Conservation (phyloP, 1,140 invertebrate genomes). For the Lucilia cuprina region DNA sequence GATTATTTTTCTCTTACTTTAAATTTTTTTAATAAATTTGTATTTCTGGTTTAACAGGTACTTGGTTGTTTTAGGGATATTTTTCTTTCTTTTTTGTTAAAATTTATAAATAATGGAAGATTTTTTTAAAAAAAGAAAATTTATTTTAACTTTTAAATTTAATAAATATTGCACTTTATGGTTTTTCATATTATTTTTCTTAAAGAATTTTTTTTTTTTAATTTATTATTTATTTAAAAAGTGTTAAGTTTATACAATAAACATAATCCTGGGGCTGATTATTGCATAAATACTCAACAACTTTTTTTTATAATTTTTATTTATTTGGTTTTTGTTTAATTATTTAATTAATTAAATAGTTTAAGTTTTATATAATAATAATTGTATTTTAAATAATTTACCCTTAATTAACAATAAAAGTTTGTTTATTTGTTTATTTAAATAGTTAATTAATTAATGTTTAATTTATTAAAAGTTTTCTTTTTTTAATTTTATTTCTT, state of each 20-base stretch:
- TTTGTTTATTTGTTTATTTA: not conserved
- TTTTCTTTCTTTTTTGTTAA: too few relatives aligned
- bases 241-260: conserved; percentile 50
- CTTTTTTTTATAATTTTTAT: not conserved
- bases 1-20: not conserved
- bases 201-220: not conserved
- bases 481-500: too few relatives aligned
- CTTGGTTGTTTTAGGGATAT: conserved; percentile 17
- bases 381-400: too few relatives aligned
- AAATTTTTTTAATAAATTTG: conserved; percentile 17
- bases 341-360: not conserved
- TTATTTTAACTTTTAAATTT: not conserved
- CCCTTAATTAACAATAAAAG: too few relatives aligned
- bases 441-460: not conserved
- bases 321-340: not conserved
- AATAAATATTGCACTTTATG: not conserved
- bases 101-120: conserved; percentile 11
- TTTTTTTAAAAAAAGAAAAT: not conserved
- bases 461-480: conserved; percentile 27
- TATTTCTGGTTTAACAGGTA: conserved; percentile 15
- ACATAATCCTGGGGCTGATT: conserved; percentile 62
- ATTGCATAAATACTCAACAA: conserved; percentile 44
- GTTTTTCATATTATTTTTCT: too few relatives aligned
- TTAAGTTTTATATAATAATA: too few relatives aligned
- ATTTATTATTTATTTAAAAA: conserved; percentile 1